Evolutionary conservation across 2,113 vertebrate genomes (phyloP).

Genomic region (Xiphorhynchus elegans): DNA sequence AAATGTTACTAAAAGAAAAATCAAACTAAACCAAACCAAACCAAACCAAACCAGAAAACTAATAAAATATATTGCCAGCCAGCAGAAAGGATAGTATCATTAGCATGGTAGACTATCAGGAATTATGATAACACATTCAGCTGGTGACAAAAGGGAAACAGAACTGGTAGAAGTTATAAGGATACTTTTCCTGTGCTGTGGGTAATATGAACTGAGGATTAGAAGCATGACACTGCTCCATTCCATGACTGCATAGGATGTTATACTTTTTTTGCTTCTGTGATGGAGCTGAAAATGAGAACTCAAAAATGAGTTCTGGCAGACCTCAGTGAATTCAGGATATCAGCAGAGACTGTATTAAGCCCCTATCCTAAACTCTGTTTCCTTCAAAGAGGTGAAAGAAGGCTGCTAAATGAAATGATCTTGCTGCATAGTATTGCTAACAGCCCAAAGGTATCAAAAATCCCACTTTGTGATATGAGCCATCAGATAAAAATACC

Average conservation of each 20-base stretch:
- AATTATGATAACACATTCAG: not conserved
- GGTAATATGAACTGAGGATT: not conserved
- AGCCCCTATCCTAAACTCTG: not conserved
- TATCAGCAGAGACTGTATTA: not conserved
- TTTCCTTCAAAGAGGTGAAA: not conserved
- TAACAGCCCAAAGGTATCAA: not conserved
- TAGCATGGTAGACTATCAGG: not conserved
- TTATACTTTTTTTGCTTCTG: not conserved
- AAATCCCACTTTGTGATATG: not conserved
- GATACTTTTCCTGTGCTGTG: not conserved
- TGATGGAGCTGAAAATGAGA: not conserved
- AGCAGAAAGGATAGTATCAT: not conserved
- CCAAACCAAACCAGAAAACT: fast-evolving
- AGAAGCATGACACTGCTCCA: not conserved
- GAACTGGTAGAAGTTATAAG: not conserved
- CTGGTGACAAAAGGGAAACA: not conserved
- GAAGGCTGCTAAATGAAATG: not conserved
- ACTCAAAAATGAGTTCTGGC: not conserved
- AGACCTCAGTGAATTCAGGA: not conserved
- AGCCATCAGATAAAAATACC: not conserved
- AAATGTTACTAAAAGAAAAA: not conserved
- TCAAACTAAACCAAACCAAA: not conserved
- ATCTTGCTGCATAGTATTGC: not conserved
- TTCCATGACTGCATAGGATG: not conserved
- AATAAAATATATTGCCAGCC: not conserved